These are phyloP conservation scores for Oxygymnocypris stewartii DNA, from an alignment of 2,113 vertebrate genomes.

Conservation along the genomic window DNA sequence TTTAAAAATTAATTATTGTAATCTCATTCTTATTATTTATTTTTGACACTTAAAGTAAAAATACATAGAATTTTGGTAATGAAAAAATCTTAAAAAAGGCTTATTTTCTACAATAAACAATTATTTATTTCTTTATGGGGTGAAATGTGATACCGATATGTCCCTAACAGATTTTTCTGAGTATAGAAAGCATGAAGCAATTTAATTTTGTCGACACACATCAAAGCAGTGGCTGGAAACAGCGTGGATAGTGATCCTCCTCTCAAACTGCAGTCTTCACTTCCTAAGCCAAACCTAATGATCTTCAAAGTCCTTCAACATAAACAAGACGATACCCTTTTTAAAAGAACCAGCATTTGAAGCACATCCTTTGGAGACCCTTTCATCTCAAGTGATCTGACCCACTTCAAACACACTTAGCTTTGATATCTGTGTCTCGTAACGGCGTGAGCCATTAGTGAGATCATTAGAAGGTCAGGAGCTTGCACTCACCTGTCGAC, in stretches of 20 bases:
- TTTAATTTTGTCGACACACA: background rate
- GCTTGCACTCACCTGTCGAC: conserved; percentile 71
- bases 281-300: background rate
- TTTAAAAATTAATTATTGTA: background rate
- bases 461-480: background rate
- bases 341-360: background rate
- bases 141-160: background rate
- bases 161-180: background rate
- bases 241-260: background rate
- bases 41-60: background rate
- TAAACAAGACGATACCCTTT: background rate
- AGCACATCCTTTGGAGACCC: background rate
- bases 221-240: background rate
- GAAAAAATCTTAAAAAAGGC: background rate
- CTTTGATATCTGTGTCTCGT: background rate
- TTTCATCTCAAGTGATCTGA: conserved; percentile 16
- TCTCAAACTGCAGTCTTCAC: background rate
- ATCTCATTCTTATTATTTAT: background rate
- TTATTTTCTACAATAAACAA: background rate
- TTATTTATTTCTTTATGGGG: background rate
- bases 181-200: background rate
- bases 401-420: background rate
- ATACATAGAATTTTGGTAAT: background rate
- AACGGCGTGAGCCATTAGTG: too few species aligned
- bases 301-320: background rate